These are phyloP conservation scores for Heliocidaris tuberculata DNA, from an alignment of 35 echinoderm and acorn worm genomes.

Conservation along the genomic window DNA sequence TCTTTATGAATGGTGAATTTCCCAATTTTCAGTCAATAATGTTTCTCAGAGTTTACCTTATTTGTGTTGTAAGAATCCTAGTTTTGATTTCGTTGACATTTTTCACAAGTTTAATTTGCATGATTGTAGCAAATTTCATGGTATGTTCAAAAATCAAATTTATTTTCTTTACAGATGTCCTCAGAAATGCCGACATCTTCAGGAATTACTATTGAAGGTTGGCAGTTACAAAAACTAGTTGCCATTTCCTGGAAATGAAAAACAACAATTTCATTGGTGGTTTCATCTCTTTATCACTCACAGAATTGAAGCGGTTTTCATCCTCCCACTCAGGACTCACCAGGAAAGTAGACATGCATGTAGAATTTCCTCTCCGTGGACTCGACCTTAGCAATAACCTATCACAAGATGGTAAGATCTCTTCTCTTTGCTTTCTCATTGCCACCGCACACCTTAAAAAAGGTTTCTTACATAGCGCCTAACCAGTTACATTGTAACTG, in stretches of 20 bases:
- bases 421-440: no score
- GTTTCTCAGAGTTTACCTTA: background rate
- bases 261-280: background rate
- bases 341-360: slow-evolving; percentile 62
- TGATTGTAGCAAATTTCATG: no score
- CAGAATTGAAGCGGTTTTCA: slow-evolving; percentile 81
- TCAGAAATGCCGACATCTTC: no score
- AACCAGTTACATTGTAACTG: no score
- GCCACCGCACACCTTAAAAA: no score
- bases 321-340: slow-evolving; percentile 35
- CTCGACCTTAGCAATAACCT: slow-evolving; percentile 50
- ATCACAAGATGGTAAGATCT: slow-evolving; percentile 62
- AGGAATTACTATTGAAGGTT: no score
- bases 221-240: background rate
- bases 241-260: no score
- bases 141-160: no score
- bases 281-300: slow-evolving; percentile 42
- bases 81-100: background rate
- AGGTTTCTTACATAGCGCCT: no score
- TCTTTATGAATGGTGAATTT: no score
- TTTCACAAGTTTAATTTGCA: no score
- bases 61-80: background rate
- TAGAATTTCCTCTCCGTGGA: slow-evolving; percentile 61
- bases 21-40: background rate
- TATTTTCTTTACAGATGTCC: no score